Evolutionary conservation across 2,888 invertebrate genomes (phyloP), one percentile per base, ranked within the genome.

Genomic region (Diabrotica balteata): DNA sequence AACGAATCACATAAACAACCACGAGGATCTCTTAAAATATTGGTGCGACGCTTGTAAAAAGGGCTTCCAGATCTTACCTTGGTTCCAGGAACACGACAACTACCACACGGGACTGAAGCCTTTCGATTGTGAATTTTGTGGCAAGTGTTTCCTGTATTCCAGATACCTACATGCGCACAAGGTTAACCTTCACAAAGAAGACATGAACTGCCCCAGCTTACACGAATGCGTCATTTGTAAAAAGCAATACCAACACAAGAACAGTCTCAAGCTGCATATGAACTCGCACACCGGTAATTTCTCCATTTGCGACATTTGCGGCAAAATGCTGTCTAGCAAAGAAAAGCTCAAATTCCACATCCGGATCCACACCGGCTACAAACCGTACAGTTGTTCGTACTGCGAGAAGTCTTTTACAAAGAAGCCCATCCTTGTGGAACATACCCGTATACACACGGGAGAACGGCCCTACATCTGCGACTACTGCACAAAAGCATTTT

Each of bases 401-500:
- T 84, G 84, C 66, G 82, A 80, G 7, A 84, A 83, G 70, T 80
- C 80, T 58, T 84, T 84, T 69, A 83, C 81, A n/a, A 83, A 82
- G 65, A 83, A 82, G 70, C 81, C 82, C 10, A 81, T 82, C 63
- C 73, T 83, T 64, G 81, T 81, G 53, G 82, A 82, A 66, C 84
- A 84, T 71, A 80, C 82, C 46, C 72, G 83, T 44, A 81, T 83
- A 17, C 84, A 84, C 62, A 84, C 82, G 6, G 83, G 83, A 3
- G 83, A 82, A 68, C 78, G 81, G 58, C 84, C 84, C 4, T 83
- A 83, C 69, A 76, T 79, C n/a, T 90, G 89, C 80, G 85, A 87
- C 70, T 86, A 86, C 80, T 90, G 89, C 81, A 86, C 86, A 46
- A 89, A 89, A 81, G 87, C 87, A 10, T 90, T 89, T 84, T 87